These are phyloP conservation scores for Synanceia verrucosa DNA, from an alignment of 2,797 vertebrate genomes.

Conservation along the genomic window DNA sequence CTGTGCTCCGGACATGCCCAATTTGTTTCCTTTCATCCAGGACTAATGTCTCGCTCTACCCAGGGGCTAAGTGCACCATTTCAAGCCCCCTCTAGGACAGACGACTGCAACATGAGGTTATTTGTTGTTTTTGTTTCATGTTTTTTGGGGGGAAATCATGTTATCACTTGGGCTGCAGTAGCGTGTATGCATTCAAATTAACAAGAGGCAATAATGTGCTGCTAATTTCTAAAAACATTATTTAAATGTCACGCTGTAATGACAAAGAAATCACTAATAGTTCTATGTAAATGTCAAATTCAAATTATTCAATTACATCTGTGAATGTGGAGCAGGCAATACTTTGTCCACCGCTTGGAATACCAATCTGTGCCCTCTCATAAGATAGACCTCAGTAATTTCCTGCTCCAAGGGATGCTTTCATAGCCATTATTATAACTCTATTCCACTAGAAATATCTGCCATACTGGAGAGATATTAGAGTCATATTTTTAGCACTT, in stretches of 20 bases:
- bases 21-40: slow-evolving; percentile 83
- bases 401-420: slow-evolving; percentile 73
- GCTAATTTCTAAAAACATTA: slow-evolving; percentile 81
- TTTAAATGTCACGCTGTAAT: slow-evolving; percentile 84
- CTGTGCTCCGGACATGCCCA: slow-evolving; percentile 80
- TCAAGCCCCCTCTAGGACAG: slow-evolving; percentile 60
- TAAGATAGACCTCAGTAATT: slow-evolving; percentile 72
- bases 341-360: slow-evolving; percentile 70
- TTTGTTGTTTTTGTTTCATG: slow-evolving; percentile 55
- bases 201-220: slow-evolving; percentile 76
- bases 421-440: slow-evolving; percentile 74
- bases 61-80: slow-evolving; percentile 74
- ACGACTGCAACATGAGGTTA: slow-evolving; percentile 52
- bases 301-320: slow-evolving; percentile 84
- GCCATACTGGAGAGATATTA: slow-evolving; percentile 69
- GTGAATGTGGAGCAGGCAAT: slow-evolving; percentile 68
- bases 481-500: slow-evolving; percentile 70
- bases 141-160: slow-evolving; percentile 54
- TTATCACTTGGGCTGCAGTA: slow-evolving; percentile 64
- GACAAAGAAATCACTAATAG: slow-evolving; percentile 75
- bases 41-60: slow-evolving; percentile 79
- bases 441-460: slow-evolving; percentile 70
- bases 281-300: slow-evolving; percentile 84
- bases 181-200: slow-evolving; percentile 69
- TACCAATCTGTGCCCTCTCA: slow-evolving; percentile 71